Evolutionary conservation across 2,113 vertebrate genomes (phyloP).

Genomic region (Hippolais icterina): DNA sequence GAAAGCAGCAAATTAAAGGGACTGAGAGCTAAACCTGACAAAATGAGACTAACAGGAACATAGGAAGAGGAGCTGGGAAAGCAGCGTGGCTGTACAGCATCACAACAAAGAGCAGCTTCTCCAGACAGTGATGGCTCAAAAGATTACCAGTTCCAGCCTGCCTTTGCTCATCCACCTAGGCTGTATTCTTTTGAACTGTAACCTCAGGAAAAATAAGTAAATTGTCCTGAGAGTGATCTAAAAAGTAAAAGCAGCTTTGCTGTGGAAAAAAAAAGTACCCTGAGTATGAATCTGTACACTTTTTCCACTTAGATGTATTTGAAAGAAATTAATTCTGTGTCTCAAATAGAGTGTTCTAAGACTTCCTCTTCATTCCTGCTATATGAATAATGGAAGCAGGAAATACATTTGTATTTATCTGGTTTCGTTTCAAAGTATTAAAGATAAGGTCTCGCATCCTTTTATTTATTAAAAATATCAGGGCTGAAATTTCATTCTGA

Average conservation of each 20-base stretch:
- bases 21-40: background rate
- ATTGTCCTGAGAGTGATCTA: slow-evolving; percentile 32
- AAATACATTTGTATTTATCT: background rate
- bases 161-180: slow-evolving; percentile 45
- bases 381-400: background rate
- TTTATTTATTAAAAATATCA: slow-evolving; percentile 17
- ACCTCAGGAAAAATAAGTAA: slow-evolving; percentile 41
- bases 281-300: background rate
- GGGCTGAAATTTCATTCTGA: background rate
- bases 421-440: background rate
- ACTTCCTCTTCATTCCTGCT: background rate
- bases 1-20: slow-evolving; percentile 23
- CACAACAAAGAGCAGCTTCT: slow-evolving; percentile 62
- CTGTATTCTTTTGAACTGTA: slow-evolving; percentile 34
- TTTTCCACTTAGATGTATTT: background rate
- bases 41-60: slow-evolving; percentile 25
- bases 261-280: background rate
- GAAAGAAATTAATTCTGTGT: background rate
- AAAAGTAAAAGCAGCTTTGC: slow-evolving; percentile 25
- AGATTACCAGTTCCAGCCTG: slow-evolving; percentile 51
- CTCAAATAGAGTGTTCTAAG: background rate
- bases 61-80: background rate
- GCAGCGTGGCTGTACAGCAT: background rate
- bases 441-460: background rate
- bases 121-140: slow-evolving; percentile 1